Conservation (phyloP, 2,888 invertebrate species). For the Clepsis dumicolana region DNA sequence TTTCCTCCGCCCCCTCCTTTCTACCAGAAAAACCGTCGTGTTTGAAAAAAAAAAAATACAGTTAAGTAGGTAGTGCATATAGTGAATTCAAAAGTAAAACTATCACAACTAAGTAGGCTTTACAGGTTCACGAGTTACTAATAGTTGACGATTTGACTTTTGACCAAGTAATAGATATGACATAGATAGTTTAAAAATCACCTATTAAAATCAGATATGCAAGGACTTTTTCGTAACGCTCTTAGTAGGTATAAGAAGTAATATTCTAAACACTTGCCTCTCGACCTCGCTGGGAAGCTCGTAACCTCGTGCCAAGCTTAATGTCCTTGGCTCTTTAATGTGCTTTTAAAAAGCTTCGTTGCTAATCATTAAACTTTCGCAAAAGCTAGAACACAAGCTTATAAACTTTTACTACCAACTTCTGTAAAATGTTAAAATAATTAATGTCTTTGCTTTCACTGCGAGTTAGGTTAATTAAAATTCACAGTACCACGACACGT, state of each 20-base stretch:
- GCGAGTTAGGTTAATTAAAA: not conserved
- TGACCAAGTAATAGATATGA: no score
- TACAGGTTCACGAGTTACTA: no score
- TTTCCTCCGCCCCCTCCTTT: no score
- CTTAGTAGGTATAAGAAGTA: not conserved
- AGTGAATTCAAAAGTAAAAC: no score
- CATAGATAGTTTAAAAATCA: no score
- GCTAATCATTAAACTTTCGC: slow-evolving; percentile 19
- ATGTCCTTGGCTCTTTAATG: slow-evolving; percentile 54
- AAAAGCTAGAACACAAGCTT: slow-evolving; percentile 19
- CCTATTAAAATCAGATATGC: no score
- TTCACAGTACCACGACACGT: not conserved
- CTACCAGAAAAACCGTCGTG: no score
- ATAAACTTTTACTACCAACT: not conserved
- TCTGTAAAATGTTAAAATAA: not conserved
- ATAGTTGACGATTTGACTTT: no score
- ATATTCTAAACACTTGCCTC: slow-evolving; percentile 56
- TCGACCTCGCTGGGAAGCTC: slow-evolving; percentile 66
- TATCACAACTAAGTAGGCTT: no score
- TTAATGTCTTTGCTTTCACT: not conserved
- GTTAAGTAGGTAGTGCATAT: no score
- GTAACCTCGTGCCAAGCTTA: slow-evolving; percentile 50
- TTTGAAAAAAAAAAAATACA: no score
- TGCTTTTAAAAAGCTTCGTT: slow-evolving; percentile 48
- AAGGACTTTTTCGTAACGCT: no score